Base-by-base conservation (phyloP, 2,888 invertebrate genomes). In the Pristionchus arcanus region DNA sequence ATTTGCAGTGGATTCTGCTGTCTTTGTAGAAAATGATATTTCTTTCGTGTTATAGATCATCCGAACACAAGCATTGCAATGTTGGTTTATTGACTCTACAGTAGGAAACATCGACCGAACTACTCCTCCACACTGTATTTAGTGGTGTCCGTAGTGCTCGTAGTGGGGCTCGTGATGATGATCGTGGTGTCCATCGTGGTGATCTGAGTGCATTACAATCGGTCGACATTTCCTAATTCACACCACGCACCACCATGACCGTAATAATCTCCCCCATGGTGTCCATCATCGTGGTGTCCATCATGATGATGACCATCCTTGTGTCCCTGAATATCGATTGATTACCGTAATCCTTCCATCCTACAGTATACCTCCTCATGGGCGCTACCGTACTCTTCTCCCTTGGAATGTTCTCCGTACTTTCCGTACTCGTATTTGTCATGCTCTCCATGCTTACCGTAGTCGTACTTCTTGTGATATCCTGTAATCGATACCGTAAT, bases 401-500 rank as follows among this genome's bases (percentile, higher is more conserved):
- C 89, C 83, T 63, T 83, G 31, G 63, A 11, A 42, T 89, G 66
- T 28, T 68, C 25, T 21, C 89, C 89, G 83, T 89, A 83, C 81
- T 81, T 81, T 81, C 89, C 89, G 25, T 89, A 89, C 49, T 89
- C 66, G 89, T 89, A 83, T n/a, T 68, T 81, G 63, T 49, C 89
- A 66, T 89, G 37, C 63, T 89, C 89, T 28, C 83, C 83, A 63
- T 89, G 63, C 63, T 89, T 49, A 49, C 89, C 89, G 28, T 83
- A 49, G 15, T 81, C 89, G 66, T 89, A 49, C 42, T 89, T 81
- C 66, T 66, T 89, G 31, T 89, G 87, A 55, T 88, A 88, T 11
- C 31, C 87, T 85, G 59, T 3, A 19, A 81, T 81, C 42, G 42
- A 28, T 25, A 77, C 42, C 42, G 42, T 77, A 42, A 7, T 31